Evolutionary conservation across 2,797 vertebrate species (phyloP).

Genomic region (Cossypha caffra): DNA sequence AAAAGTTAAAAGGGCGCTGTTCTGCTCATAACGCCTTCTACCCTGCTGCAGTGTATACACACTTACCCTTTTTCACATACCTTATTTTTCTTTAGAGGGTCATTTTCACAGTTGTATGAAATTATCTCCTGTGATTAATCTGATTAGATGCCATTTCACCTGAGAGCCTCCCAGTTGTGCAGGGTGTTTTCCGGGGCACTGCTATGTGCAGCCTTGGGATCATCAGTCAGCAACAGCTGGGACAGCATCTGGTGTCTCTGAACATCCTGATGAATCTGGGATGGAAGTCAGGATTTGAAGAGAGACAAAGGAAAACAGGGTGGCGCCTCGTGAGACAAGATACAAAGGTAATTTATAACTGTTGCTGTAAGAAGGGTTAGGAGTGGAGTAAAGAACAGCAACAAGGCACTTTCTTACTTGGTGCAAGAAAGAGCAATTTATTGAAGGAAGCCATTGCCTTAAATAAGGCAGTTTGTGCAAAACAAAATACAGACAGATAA

Average conservation of each 20-base stretch:
- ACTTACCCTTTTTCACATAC: neutral
- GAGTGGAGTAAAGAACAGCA: too few relatives aligned
- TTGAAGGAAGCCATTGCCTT: too few relatives aligned
- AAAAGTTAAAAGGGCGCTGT: neutral
- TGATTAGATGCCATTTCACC: neutral
- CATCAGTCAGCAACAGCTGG: neutral
- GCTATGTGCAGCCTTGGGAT: neutral
- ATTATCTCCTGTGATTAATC: neutral
- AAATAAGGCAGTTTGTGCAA: too few relatives aligned
- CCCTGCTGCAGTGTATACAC: rapidly evolving
- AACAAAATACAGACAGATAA: too few relatives aligned
- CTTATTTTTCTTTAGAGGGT: neutral
- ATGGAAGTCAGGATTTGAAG: neutral
- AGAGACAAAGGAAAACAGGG: neutral
- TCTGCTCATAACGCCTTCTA: neutral
- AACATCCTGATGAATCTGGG: neutral
- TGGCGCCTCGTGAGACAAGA: neutral
- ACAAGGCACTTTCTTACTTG: too few relatives aligned
- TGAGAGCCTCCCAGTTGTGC: too few relatives aligned
- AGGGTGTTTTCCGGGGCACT: neutral
- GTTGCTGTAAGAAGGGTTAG: too few relatives aligned
- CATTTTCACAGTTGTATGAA: neutral
- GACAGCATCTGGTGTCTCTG: neutral
- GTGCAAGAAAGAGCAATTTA: too few relatives aligned
- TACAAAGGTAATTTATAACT: neutral